Evolutionary conservation across 2,797 vertebrate species (phyloP), one percentile per base, ranked within the genome.

Genomic region (Lacerta bilineata): DNA sequence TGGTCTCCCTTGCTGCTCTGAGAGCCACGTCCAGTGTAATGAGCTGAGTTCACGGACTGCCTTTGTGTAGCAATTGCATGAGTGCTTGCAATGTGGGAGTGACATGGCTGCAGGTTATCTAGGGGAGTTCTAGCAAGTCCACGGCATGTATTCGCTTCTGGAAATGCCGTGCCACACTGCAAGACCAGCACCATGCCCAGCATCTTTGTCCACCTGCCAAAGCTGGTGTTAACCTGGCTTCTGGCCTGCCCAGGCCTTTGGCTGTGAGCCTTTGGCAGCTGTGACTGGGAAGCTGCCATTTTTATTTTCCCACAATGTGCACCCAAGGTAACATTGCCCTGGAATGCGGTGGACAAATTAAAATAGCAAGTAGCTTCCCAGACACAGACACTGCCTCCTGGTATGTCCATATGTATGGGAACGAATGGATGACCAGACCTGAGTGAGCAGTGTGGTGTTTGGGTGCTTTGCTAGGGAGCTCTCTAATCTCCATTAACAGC

Each of bases 81-180:
- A 69, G 36, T 59, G 17, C 18, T 71, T 64, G 46, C 4, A 50
- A 18, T 23, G 29, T 66, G 33, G 59, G 75, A 68, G n/a, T 85
- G 43, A 50, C n/a, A 81, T 39, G 11, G 23, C 15, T 25, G 23
- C 5, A n/a, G 59, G 36, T 46, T 55, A 64, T 88, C 68, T 3
- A 50, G 46, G 39, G 79, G 72, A 50, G 77, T 90, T 94, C 86
- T 85, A 80, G 69, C 0, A 7, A 43, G 27, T 66, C 18, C 18
- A n/a, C 41, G 55, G 64, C 36, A 66, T 43, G 43, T 20, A 71
- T 76, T 39, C 20, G 43, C 86, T 88, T 86, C 27, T 1, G 81
- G 69, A 43, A 82, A 5, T 15, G 64, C 7, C 10, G 8, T 3
- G 33, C 61, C 4, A 1, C 1, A 33, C 33, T 61, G 36, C 39